Base-by-base conservation (phyloP, 2,888 invertebrate species). In the Seira ritae region DNA sequence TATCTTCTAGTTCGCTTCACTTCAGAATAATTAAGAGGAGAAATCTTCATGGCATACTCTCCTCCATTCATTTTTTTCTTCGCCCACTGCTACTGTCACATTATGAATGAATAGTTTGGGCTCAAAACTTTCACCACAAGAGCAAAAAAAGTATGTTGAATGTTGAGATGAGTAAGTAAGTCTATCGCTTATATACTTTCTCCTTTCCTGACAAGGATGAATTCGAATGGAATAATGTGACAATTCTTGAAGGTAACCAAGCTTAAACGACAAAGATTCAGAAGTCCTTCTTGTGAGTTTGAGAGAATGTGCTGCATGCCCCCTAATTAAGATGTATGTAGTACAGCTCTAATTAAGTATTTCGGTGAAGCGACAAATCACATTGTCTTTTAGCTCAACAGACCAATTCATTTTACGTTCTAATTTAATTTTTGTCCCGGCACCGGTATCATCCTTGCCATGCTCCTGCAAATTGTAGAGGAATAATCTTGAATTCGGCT, bases 1-100 rank as follows among this genome's bases (percentile, higher is more conserved):
- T 62, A 62, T 62, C n/a, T 62, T 62, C 62, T 12, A 22, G 20
- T 62, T 62, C 62, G 62, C 62, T 62, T 62, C 62, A 62, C 62
- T 62, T 22, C 22, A 62, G 62, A 22, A 62, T 62, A 62, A 62
- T 62, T 62, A 62, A 62, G 22, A 62, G 22, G 20, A 12, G 20
- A 62, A 62, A 15, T 62, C 20, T 20, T 22, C 19, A 62, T n/a
- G 50, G 15, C 50, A 15, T n/a, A 15, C 17, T 50, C 2, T 50
- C 15, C 50, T n/a, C 50, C 12, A 50, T n/a, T 50, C 50, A n/a
- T n/a, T n/a, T n/a, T n/a, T n/a, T n/a, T n/a, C n/a, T n/a, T n/a
- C n/a, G n/a, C n/a, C n/a, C 8, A 31, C 31, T 31, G 31, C 31
- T 8, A 31, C 31, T 31, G 2, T 31, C 31, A n/a, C n/a, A 31